A percentile compares a stretch with the other conserved stretches of the same genome.
Evolutionary conservation across 2,797 vertebrate genomes (phyloP).

Genomic region (Sciurus carolinensis): DNA sequence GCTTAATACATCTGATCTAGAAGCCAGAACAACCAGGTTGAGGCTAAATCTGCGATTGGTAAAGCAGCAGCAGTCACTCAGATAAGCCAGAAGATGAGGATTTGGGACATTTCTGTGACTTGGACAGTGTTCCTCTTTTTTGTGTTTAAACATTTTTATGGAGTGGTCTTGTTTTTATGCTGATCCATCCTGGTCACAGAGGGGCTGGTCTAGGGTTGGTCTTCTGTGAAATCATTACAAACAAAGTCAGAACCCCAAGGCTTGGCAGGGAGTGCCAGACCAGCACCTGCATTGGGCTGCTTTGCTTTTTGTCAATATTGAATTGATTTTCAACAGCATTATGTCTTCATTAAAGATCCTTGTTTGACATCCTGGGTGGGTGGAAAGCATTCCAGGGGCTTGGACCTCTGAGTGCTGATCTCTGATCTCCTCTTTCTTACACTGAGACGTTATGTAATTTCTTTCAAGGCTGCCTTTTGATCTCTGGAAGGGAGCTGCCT

Average conservation of each 20-base stretch:
- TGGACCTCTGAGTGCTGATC: neutral
- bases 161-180: neutral
- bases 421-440: conserved; percentile 56
- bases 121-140: neutral
- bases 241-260: neutral
- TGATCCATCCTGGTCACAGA: neutral
- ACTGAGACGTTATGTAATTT: conserved; percentile 29
- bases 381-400: neutral
- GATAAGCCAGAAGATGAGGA: neutral
- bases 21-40: neutral
- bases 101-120: conserved; percentile 15
- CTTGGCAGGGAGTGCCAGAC: neutral
- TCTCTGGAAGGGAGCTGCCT: neutral
- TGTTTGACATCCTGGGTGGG: conserved; percentile 25
- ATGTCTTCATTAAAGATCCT: conserved; percentile 1
- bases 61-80: neutral
- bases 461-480: conserved; percentile 71
- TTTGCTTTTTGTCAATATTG: neutral
- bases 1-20: neutral
- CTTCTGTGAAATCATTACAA: neutral
- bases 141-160: neutral
- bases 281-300: neutral
- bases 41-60: neutral
- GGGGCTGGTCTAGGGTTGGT: neutral
- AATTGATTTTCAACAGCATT: conserved; percentile 30